phyloP scores from a whole-genome alignment of 1,140 invertebrate genomes.

The Maniola jurtina region DNA sequence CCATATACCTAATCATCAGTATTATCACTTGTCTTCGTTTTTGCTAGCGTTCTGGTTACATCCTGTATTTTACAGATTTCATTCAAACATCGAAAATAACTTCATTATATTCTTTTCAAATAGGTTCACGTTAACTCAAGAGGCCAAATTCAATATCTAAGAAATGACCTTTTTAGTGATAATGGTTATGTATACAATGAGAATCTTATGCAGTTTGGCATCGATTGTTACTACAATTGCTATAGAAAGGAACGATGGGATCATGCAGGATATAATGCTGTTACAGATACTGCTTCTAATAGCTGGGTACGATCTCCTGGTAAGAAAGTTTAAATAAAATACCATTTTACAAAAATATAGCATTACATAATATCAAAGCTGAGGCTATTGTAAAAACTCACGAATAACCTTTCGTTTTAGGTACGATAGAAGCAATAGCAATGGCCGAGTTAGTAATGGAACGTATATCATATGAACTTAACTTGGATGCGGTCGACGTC shows the following conservation, averaged over 20 bases:
- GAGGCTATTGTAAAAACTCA: slow-evolving; percentile 3
- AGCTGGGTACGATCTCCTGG: slow-evolving; percentile 79
- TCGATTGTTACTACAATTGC: slow-evolving; percentile 45
- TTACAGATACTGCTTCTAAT: slow-evolving; percentile 68
- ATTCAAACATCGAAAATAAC: too few relatives aligned
- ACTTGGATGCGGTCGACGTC: slow-evolving; percentile 85
- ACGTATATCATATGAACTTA: slow-evolving; percentile 84
- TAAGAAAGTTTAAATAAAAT: slow-evolving; percentile 20
- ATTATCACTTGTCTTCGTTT: neutral
- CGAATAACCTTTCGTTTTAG: slow-evolving; percentile 53
- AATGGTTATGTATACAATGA: slow-evolving; percentile 81
- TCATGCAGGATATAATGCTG: slow-evolving; percentile 50
- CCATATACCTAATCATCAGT: neutral
- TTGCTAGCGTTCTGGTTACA: too few relatives aligned
- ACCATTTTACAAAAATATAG: neutral
- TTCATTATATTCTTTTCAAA: slow-evolving; percentile 14
- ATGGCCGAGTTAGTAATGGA: slow-evolving; percentile 90
- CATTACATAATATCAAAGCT: too few relatives aligned
- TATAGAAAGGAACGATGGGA: slow-evolving; percentile 47
- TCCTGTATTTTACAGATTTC: too few relatives aligned
- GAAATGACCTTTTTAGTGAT: slow-evolving; percentile 81
- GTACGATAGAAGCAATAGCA: slow-evolving; percentile 82
- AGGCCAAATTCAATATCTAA: slow-evolving; percentile 82
- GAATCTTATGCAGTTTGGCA: slow-evolving; percentile 32
- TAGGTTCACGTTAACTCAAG: slow-evolving; percentile 80